Conservation (phyloP, 2,888 invertebrate genomes). For the Hyposoter didymator region DNA sequence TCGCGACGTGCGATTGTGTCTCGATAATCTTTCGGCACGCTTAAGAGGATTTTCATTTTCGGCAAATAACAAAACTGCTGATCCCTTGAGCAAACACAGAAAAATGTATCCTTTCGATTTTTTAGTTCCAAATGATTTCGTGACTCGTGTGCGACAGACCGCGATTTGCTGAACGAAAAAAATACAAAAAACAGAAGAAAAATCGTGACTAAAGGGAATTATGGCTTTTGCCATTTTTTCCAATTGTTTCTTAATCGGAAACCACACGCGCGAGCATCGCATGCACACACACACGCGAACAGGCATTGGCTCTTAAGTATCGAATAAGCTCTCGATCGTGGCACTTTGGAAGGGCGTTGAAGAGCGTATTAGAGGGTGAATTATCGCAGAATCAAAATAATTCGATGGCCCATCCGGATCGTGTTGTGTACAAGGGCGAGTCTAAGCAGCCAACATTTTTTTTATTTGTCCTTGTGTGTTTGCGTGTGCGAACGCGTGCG, state of each 20-base stretch:
- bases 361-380: conserved; percentile 80
- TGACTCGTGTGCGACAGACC: not conserved
- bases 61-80: conserved; percentile 39
- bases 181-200: conserved; percentile 7
- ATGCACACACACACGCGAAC: not conserved
- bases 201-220: conserved; percentile 1
- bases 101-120: conserved; percentile 26
- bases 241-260: conserved; percentile 33
- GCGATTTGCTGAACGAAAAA: conserved; percentile 20
- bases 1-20: conserved; percentile 41
- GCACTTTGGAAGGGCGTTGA: conserved; percentile 69
- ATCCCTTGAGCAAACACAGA: conserved; percentile 63
- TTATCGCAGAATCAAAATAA: conserved; percentile 84
- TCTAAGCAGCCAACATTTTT: conserved; percentile 13
- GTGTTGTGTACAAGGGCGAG: conserved; percentile 73
- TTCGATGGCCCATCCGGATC: conserved; percentile 77
- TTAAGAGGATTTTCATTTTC: conserved; percentile 56
- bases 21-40: conserved; percentile 59
- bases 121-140: conserved; percentile 35
- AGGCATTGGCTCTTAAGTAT: conserved; percentile 38
- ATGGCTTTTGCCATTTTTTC: not conserved
- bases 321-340: conserved; percentile 48
- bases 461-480: not conserved
- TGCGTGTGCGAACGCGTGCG: conserved; percentile 49
- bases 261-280: conserved; percentile 25